Evolutionary conservation across 1,140 invertebrate genomes (phyloP).

Genomic region (Lepidostoma basale): DNA sequence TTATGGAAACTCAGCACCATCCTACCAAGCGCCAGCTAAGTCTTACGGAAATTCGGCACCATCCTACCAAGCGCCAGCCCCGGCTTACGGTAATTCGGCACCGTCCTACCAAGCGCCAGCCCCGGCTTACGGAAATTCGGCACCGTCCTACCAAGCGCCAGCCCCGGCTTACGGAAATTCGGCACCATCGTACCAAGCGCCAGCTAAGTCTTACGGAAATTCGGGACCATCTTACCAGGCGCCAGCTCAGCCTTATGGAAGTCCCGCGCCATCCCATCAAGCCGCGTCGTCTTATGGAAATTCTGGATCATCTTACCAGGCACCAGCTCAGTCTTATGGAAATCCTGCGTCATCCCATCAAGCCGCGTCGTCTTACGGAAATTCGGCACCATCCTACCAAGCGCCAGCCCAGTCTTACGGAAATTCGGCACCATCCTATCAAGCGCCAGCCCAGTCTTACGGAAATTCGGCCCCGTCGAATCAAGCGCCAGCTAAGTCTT

Average conservation of each 20-base stretch:
- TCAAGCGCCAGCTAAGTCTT: background rate
- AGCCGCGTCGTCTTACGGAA: background rate
- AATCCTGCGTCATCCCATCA: background rate
- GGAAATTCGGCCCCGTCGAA: background rate
- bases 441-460: constrained; percentile 1
- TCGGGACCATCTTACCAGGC: constrained; percentile 31
- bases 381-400: background rate
- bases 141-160: background rate
- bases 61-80: background rate
- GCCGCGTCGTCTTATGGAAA: constrained; percentile 24
- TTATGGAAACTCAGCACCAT: too few species aligned
- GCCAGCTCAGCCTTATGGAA: background rate
- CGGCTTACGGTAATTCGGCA: background rate
- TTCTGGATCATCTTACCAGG: constrained; percentile 32
- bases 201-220: constrained; percentile 24
- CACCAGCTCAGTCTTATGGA: constrained; percentile 19
- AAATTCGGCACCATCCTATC: background rate
- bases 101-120: background rate
- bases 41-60: background rate
- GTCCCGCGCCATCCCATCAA: background rate
- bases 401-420: background rate
- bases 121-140: background rate
- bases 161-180: background rate
- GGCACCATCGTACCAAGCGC: background rate
- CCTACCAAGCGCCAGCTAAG: background rate